Conservation (phyloP, 2,888 invertebrate genomes). For the Ophonus ardosiacus region DNA sequence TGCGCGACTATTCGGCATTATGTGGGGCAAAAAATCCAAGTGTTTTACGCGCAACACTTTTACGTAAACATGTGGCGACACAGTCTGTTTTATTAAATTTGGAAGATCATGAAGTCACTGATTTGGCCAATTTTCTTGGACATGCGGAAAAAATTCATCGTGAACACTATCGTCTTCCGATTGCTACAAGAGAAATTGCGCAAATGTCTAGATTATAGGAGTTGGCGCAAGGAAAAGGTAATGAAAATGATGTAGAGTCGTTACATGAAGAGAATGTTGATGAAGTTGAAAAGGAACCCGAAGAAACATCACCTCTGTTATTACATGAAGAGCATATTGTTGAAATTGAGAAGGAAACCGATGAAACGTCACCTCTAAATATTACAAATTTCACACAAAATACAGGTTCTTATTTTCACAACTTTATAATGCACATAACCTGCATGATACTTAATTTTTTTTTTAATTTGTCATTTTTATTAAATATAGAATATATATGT, state of each 20-base stretch:
- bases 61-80: constrained; percentile 69
- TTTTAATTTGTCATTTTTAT: too few species aligned
- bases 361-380: too few species aligned
- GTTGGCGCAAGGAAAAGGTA: constrained; percentile 65
- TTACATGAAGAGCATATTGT: too few species aligned
- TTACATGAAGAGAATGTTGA: background rate
- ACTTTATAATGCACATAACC: too few species aligned
- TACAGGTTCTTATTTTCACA: too few species aligned
- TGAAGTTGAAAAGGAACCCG: background rate
- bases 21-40: constrained; percentile 68
- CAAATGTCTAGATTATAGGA: constrained; percentile 67
- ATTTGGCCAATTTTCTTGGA: constrained; percentile 68
- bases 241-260: background rate
- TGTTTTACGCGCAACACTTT: constrained; percentile 66
- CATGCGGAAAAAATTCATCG: constrained; percentile 69
- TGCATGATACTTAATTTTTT: too few species aligned
- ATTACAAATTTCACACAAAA: too few species aligned
- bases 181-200: constrained; percentile 66
- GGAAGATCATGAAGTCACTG: constrained; percentile 66
- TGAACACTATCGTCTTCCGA: constrained; percentile 67
- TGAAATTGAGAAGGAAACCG: too few species aligned
- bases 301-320: too few species aligned
- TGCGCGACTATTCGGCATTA: constrained; percentile 66
- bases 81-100: constrained; percentile 67
- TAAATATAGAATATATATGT: too few species aligned